Evolutionary conservation across 2,797 vertebrate genomes (phyloP), one percentile per base, ranked within the genome.

Genomic region (Pristis pectinata): DNA sequence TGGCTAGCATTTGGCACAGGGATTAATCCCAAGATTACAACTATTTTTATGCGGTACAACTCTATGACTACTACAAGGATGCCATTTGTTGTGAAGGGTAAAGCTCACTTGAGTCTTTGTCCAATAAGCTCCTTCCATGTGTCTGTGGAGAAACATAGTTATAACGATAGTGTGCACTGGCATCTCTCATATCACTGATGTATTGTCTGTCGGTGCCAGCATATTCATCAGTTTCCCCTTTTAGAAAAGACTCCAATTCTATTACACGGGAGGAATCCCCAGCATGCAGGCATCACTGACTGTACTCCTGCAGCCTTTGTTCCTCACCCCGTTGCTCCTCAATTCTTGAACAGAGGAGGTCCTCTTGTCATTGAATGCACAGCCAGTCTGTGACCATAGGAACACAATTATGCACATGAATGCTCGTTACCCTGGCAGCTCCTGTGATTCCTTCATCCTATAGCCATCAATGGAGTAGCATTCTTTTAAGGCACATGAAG

Each of bases 361-460:
- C n/a, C n/a, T 79, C 77, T 37, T 13, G 13, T 79, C 77, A 37
- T 41, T 79, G 37, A 79, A 79, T 79, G 77, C 37, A 37, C 37
- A 79, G 77, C 13, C 77, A 79, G 77, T 79, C 77, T 41, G 77
- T 41, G 77, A 79, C n/a, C 77, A 37, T 19, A 79, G 77, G 77
- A 79, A 41, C n/a, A 79, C 37, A 79, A 79, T 41, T 79, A 79
- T 37, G n/a, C 77, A 79, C n/a, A 79, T 79, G 77, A 79, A 79
- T 79, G 77, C 77, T n/a, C n/a, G 77, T 79, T 79, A 41, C n/a
- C 77, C 77, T 41, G 77, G 77, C 77, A 79, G 77, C 77, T 79
- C n/a, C 76, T 37, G n/a, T 15, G n/a, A 79, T 79, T 37, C 11
- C n/a, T 79, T 79, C 77, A 15, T 79, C 37, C 77, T 37, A 17